A percentile compares a stretch with the other conserved stretches of the same genome.
Conservation (phyloP, 2,797 vertebrate genomes). For the Chaetophractus vellerosus region DNA sequence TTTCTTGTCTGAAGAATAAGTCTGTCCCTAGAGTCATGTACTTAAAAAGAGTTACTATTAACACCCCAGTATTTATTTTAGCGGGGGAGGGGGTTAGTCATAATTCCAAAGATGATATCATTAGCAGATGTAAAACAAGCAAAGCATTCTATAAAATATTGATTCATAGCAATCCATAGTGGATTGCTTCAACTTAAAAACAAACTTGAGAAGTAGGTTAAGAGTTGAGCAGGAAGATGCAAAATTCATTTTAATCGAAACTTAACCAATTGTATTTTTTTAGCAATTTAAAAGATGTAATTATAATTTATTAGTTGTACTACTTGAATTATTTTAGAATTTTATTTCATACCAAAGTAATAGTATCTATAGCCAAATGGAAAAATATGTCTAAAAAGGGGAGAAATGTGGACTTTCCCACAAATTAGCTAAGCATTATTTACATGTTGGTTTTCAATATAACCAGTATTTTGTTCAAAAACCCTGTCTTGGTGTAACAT, state of each 20-base stretch:
- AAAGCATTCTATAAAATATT: not conserved
- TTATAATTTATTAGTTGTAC: slow-evolving; percentile 43
- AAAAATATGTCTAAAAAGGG: slow-evolving; percentile 19
- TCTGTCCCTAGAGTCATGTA: not conserved
- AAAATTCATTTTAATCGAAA: not conserved
- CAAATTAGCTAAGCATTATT: slow-evolving; percentile 16
- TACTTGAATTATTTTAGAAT: slow-evolving; percentile 59
- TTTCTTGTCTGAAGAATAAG: slow-evolving; percentile 6
- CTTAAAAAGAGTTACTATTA: not conserved
- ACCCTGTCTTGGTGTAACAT: not conserved
- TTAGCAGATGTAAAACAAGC: not conserved
- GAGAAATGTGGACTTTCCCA: not conserved
- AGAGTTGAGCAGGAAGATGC: not conserved
- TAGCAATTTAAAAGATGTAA: slow-evolving; percentile 43
- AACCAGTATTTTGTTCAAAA: slow-evolving; percentile 65
- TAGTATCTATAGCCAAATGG: not conserved
- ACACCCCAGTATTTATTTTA: not conserved
- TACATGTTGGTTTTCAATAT: slow-evolving; percentile 63
- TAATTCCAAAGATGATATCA: not conserved
- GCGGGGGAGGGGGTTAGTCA: not conserved
- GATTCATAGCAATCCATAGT: not conserved
- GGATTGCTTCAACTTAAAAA: not conserved
- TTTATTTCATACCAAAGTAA: slow-evolving; percentile 45
- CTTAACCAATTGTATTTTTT: slow-evolving; percentile 19
- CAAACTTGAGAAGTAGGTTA: not conserved